Base-by-base conservation (phyloP, 2,113 vertebrate genomes). In the Meles meles region DNA sequence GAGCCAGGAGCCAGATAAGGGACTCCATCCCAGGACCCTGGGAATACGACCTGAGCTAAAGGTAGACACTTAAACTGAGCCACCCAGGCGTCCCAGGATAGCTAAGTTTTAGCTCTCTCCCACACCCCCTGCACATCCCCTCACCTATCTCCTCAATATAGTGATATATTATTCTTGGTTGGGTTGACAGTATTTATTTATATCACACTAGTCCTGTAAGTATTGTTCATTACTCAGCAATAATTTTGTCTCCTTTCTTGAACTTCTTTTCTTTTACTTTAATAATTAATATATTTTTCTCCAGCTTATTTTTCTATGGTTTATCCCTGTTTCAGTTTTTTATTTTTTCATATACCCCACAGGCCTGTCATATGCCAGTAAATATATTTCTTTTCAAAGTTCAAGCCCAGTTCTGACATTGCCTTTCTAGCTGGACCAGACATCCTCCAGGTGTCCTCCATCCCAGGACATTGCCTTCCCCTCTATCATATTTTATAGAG, bases 61-160 rank as follows among this genome's bases (percentile, higher is more conserved):
- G 52, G 52, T 5, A 55, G 52, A 18, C 0, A 6, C 52, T 55
- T 55, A 55, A 55, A 55, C 52, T 55, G 17, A 18, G 52, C 52
- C 52, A 55, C 52, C 52, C 52, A 18, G 17, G 52, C 17, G 1
- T 18, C 52, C 52, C 52, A 18, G 29, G 15, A 21, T 4, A 44
- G 49, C 47, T 61, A 49, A 69, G 65, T 2, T 74, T 77, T 42
- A 42, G 7, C 5, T 31, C 31, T 61, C 13, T 39, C 52, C 5
- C 2, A 9, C 2, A 0, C 18, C 8, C 39, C 21, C 9, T 34
- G 7, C 2, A 9, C 2, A 0, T 25, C 8, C 39, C 21, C 7
- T 34, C 25, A 47, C 59, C 59, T 12, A 18, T 7, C 21, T 55
- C 15, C 57, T 94, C 57, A 59, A 67, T 42, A 65, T 67, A 80